Evolutionary conservation across 2,113 vertebrate genomes (phyloP).

Genomic region (Syngnathus scovelli): DNA sequence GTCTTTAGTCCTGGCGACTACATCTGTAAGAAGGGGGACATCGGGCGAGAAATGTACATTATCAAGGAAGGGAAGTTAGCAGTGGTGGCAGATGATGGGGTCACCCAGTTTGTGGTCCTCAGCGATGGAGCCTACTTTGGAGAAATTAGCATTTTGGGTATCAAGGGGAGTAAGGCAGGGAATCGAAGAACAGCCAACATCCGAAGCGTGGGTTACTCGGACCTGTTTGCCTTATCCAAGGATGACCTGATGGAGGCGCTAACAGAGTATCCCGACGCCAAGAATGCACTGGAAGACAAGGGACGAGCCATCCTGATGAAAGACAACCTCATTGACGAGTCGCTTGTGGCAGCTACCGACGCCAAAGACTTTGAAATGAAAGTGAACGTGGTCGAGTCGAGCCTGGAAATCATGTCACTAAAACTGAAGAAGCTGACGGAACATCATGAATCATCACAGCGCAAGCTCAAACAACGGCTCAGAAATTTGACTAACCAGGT

Average conservation of each 20-base stretch:
- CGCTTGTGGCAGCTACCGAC: slow-evolving; percentile 50
- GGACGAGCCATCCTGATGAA: slow-evolving; percentile 63
- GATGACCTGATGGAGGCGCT: slow-evolving; percentile 65
- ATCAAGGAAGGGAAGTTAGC: slow-evolving; percentile 64
- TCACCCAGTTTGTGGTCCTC: slow-evolving; percentile 66
- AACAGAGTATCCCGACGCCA: slow-evolving; percentile 60
- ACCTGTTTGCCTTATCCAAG: slow-evolving; percentile 65
- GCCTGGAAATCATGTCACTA: slow-evolving; percentile 73
- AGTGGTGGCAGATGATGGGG: slow-evolving; percentile 62
- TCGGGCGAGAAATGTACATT: slow-evolving; percentile 68
- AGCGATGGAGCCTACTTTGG: slow-evolving; percentile 67
- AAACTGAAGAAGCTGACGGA: slow-evolving; percentile 77
- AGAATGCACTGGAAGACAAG: slow-evolving; percentile 55
- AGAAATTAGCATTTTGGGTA: slow-evolving; percentile 66
- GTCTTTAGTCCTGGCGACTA: slow-evolving; percentile 66
- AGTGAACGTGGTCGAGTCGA: slow-evolving; percentile 70
- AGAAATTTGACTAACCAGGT: slow-evolving; percentile 76
- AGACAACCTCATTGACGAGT: slow-evolving; percentile 64
- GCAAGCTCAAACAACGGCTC: slow-evolving; percentile 85
- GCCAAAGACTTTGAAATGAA: slow-evolving; percentile 83
- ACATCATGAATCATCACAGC: slow-evolving; percentile 75
- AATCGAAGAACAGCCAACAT: slow-evolving; percentile 67
- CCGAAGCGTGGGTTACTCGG: slow-evolving; percentile 66
- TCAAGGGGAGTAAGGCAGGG: slow-evolving; percentile 67
- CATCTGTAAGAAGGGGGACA: slow-evolving; percentile 68